Percentiles rank a stretch among this genome's conserved stretches.
Evolutionary conservation across 2,797 vertebrate genomes (phyloP).

Genomic region (Nyctibius grandis): DNA sequence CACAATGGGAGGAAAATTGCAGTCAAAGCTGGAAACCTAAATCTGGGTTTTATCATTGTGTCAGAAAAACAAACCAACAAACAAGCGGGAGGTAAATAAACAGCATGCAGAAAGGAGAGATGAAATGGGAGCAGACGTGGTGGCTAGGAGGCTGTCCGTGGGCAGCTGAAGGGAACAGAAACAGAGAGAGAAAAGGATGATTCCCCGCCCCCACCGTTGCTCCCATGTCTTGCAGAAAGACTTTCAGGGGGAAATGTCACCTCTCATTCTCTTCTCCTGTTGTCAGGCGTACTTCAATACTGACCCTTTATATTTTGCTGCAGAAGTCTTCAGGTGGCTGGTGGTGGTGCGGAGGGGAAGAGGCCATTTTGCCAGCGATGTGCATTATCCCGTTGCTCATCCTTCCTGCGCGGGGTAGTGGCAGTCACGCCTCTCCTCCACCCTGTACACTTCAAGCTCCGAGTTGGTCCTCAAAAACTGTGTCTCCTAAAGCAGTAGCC

Average conservation of each 20-base stretch:
- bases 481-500: not conserved
- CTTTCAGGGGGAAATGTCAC: not conserved
- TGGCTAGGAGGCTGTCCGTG: not conserved
- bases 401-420: accelerated
- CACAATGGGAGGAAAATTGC: not conserved
- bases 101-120: not conserved
- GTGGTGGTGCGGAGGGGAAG: accelerated
- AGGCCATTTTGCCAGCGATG: accelerated
- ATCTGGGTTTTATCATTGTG: not conserved
- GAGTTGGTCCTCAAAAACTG: not conserved
- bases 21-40: not conserved
- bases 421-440: not conserved
- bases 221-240: not conserved
- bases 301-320: not conserved
- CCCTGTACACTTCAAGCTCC: accelerated
- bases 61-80: not conserved
- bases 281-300: accelerated
- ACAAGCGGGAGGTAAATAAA: not conserved
- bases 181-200: not conserved
- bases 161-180: not conserved
- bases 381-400: accelerated
- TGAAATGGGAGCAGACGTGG: accelerated
- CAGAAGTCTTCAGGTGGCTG: not conserved
- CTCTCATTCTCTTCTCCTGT: not conserved
- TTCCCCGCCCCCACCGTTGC: not conserved